Evolutionary conservation across 2,797 vertebrate genomes (phyloP).

Genomic region (Molothrus ater): DNA sequence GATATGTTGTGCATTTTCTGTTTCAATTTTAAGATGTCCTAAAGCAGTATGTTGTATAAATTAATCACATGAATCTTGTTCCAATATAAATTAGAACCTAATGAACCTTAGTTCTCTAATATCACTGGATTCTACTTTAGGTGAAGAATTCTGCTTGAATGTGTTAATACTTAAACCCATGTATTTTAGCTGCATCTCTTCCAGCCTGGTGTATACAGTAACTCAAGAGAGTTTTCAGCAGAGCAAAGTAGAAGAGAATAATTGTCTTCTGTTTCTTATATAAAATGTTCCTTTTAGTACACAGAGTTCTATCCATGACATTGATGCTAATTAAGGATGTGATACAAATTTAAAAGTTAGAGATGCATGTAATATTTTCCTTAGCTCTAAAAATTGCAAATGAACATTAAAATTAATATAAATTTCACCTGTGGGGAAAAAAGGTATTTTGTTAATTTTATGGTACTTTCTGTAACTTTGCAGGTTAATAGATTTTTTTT

Average conservation of each 20-base stretch:
- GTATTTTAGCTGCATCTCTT: neutral
- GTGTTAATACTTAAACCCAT: neutral
- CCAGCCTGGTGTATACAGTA: neutral
- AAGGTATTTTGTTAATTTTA: neutral
- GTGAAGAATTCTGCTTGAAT: neutral
- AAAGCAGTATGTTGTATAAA: neutral
- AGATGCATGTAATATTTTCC: neutral
- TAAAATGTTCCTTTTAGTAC: neutral
- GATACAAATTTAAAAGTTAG: neutral
- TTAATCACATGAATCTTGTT: neutral
- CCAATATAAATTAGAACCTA: neutral
- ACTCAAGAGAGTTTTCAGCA: neutral
- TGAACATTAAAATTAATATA: neutral
- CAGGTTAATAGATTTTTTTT: neutral
- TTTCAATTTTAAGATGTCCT: neutral
- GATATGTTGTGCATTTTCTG: neutral
- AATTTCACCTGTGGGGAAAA: neutral
- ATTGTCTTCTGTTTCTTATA: neutral
- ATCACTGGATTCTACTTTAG: neutral
- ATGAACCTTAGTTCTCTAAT: neutral
- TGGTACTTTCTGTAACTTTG: neutral
- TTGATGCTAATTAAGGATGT: neutral
- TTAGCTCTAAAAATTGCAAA: neutral
- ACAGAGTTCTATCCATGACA: neutral
- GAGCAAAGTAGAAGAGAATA: neutral